These are phyloP conservation scores for Nebria brevicollis DNA, from an alignment of 2,888 invertebrate species.

Conservation along the genomic window DNA sequence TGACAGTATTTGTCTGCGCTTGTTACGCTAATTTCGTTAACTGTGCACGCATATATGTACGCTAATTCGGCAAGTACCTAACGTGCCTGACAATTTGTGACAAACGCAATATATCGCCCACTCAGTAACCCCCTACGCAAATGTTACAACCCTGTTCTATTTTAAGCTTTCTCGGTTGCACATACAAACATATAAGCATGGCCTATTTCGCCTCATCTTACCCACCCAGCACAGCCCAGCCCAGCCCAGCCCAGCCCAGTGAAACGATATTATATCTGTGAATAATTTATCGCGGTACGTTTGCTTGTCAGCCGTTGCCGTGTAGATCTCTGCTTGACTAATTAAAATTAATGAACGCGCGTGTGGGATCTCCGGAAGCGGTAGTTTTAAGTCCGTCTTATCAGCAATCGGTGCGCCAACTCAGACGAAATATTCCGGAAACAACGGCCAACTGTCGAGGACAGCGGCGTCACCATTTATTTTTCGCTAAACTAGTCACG, in stretches of 20 bases:
- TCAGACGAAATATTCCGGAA: conserved; percentile 15
- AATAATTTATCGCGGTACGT: conserved; percentile 42
- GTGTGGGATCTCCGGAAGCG: conserved; percentile 48
- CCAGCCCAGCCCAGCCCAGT: neutral
- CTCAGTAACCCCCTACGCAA: neutral
- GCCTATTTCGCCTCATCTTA: conserved; percentile 1
- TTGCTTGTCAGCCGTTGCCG: conserved; percentile 38
- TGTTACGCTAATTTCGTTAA: neutral
- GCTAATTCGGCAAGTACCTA: conserved; percentile 23
- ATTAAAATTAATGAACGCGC: conserved; percentile 52
- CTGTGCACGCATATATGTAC: conserved; percentile 6
- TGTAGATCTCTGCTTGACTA: conserved; percentile 40
- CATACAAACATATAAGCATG: neutral
- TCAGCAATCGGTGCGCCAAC: conserved; percentile 34
- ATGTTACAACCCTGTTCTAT: neutral
- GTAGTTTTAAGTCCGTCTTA: conserved; percentile 47
- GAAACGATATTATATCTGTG: conserved; percentile 41
- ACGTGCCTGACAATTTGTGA: conserved; percentile 24
- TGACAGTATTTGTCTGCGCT: neutral
- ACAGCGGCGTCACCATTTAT: conserved; percentile 9
- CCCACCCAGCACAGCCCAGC: neutral
- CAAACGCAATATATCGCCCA: conserved; percentile 24
- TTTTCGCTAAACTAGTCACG: neutral
- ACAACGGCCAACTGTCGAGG: neutral
- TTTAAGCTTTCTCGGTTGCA: neutral